Evolutionary conservation across 1,140 invertebrate genomes (phyloP), one percentile per base, ranked within the genome.

Genomic region (Homarus americanus): DNA sequence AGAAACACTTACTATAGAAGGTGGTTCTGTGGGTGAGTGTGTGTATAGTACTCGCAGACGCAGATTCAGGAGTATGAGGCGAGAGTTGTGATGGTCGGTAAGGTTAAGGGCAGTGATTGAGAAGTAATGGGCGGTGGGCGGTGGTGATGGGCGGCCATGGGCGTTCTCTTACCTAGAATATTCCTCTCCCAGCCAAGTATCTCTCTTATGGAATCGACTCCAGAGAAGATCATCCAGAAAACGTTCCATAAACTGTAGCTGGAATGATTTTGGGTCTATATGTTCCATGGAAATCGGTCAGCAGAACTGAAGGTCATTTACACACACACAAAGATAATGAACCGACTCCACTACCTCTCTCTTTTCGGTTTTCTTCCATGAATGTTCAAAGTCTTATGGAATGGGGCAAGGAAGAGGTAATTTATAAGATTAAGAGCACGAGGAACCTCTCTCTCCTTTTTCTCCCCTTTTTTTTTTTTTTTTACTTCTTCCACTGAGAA

Each of bases 381-480:
- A 88, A 88, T 88, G 86, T 88, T 88, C 86, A 49, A 75, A 58
- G 44, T 58, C 78, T 87, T 88, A 88, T 88, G 86, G 86, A 88
- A 88, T 88, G 86, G 86, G 53, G 76, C 86, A 69, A 66, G 78
- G 86, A 88, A 88, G 86, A 88, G 86, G 86, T 88, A 88, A 88
- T 88, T 88, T 88, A 58, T 82, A 88, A 88, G 86, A 88, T 88
- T 88, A 88, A 88, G 86, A 82, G 78, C 76, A 79, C 86, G 41
- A 40, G 76, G 78, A 80, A 87, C 34, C 15, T 72, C n/a, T 72
- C 63, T 44, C 34, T 44, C 63, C 44, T 17, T 40, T 44, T 82
- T 28, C 32, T 28, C 34, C 49, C 63, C n/a, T 78, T 20, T 82
- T 24, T 53, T 17, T 49, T 32, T 28, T 44, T 73, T 28, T 44